Evolutionary conservation across 2,113 vertebrate genomes (phyloP).

Genomic region (Limanda limanda): DNA sequence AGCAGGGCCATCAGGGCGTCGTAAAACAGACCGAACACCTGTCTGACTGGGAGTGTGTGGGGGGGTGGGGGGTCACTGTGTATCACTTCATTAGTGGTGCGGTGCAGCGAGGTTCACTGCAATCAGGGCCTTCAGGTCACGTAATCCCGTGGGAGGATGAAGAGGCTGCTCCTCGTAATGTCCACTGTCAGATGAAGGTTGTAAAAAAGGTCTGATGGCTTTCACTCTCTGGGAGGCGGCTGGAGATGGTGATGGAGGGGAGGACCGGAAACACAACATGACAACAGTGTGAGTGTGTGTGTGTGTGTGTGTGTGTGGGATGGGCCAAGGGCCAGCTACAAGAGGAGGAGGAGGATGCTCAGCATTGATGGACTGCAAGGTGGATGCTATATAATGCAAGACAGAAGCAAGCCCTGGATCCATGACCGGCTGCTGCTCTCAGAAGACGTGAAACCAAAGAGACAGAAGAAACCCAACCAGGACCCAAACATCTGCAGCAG

Average conservation of each 20-base stretch:
- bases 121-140: constrained; percentile 56
- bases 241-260: constrained; percentile 57
- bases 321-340: constrained; percentile 18
- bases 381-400: constrained; percentile 53
- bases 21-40: constrained; percentile 68
- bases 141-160: constrained; percentile 37
- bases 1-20: constrained; percentile 46
- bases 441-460: neutral
- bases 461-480: neutral
- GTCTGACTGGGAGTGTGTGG: constrained; percentile 24
- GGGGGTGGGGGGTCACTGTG: constrained; percentile 39
- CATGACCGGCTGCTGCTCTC: constrained; percentile 1
- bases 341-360: constrained; percentile 34
- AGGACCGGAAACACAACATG: constrained; percentile 64
- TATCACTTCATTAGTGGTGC: constrained; percentile 64
- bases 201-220: constrained; percentile 65
- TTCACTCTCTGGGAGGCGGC: constrained; percentile 33
- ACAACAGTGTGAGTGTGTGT: constrained; percentile 1
- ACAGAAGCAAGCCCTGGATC: constrained; percentile 1
- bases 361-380: constrained; percentile 12
- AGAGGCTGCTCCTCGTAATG: constrained; percentile 63
- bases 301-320: constrained; percentile 43
- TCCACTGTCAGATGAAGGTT: constrained; percentile 57
- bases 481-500: neutral
- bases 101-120: constrained; percentile 45